A percentile compares a stretch with the other conserved stretches of the same genome.
phyloP scores from a whole-genome alignment of 1,140 invertebrate species.

The Euborellia annulipes region DNA sequence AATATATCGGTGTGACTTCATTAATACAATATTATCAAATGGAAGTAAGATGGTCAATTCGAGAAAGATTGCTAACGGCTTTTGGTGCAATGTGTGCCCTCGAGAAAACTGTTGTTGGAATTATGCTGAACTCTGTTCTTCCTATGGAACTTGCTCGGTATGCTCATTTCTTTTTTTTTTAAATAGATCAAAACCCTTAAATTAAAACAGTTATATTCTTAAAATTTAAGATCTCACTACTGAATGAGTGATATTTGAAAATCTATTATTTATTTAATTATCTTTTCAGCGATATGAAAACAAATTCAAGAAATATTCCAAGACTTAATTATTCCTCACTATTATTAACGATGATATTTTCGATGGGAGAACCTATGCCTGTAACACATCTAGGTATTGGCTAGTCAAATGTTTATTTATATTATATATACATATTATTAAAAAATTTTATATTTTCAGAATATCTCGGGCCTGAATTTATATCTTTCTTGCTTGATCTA shows the following conservation, averaged over 20 bases:
- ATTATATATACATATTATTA: background rate
- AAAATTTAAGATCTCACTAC: too few species aligned
- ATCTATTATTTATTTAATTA: too few species aligned
- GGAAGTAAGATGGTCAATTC: conserved; percentile 71
- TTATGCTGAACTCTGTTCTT: conserved; percentile 69
- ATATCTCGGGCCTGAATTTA: conserved; percentile 60
- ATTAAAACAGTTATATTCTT: too few species aligned
- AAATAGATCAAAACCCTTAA: too few species aligned
- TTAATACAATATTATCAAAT: conserved; percentile 83
- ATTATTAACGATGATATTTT: conserved; percentile 70
- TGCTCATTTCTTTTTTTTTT: too few species aligned
- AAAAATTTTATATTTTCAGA: conserved; percentile 35
- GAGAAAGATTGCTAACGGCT: conserved; percentile 61
- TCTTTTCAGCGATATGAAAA: conserved; percentile 45
- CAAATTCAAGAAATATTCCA: conserved; percentile 48
- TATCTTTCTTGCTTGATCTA: conserved; percentile 58
- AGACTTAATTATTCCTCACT: conserved; percentile 58
- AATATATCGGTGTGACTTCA: conserved; percentile 56
- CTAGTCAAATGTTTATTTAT: background rate
- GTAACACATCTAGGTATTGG: conserved; percentile 58
- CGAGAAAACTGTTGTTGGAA: conserved; percentile 57
- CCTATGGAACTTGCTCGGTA: conserved; percentile 71
- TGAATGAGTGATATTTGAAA: too few species aligned
- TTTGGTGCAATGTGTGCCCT: conserved; percentile 76
- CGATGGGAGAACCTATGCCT: conserved; percentile 73